phyloP scores from a whole-genome alignment of 2,888 invertebrate genomes.

The Tetranychus piercei region DNA sequence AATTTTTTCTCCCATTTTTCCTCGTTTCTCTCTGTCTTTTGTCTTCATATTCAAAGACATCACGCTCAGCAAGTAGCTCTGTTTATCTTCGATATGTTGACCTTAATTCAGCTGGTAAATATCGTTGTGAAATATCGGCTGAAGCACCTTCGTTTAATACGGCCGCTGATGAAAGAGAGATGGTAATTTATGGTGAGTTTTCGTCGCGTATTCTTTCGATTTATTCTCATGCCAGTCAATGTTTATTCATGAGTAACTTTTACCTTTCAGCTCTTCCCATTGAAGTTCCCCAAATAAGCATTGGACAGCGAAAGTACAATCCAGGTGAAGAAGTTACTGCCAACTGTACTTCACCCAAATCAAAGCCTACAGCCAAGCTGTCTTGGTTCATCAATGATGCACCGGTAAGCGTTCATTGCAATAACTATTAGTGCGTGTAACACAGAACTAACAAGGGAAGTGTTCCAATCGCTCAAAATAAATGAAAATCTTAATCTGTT shows the following conservation, averaged over 20 bases:
- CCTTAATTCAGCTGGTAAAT: constrained; percentile 2
- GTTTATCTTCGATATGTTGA: constrained; percentile 8
- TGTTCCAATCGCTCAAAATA: too few relatives aligned
- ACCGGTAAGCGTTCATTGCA: constrained; percentile 17
- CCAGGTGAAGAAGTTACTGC: constrained; percentile 22
- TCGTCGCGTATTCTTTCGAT: background rate
- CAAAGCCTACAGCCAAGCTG: constrained; percentile 24
- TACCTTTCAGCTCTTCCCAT: constrained; percentile 22
- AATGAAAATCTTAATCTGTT: too few relatives aligned
- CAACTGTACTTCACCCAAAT: constrained; percentile 26
- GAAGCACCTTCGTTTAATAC: constrained; percentile 27
- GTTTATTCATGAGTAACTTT: too few relatives aligned
- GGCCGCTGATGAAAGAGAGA: constrained; percentile 25
- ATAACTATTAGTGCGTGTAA: too few relatives aligned
- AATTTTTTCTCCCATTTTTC: background rate
- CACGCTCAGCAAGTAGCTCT: background rate
- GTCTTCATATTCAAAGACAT: background rate
- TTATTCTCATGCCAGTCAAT: background rate
- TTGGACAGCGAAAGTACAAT: constrained; percentile 21
- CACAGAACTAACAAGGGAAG: too few relatives aligned
- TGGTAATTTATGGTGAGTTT: constrained; percentile 26
- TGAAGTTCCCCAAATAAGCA: constrained; percentile 23
- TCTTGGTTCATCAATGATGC: constrained; percentile 25
- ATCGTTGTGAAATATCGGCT: constrained; percentile 25
- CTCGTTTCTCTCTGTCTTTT: background rate